Conservation (phyloP, 2,797 vertebrate species). For the Paedocypris micromegethes region DNA sequence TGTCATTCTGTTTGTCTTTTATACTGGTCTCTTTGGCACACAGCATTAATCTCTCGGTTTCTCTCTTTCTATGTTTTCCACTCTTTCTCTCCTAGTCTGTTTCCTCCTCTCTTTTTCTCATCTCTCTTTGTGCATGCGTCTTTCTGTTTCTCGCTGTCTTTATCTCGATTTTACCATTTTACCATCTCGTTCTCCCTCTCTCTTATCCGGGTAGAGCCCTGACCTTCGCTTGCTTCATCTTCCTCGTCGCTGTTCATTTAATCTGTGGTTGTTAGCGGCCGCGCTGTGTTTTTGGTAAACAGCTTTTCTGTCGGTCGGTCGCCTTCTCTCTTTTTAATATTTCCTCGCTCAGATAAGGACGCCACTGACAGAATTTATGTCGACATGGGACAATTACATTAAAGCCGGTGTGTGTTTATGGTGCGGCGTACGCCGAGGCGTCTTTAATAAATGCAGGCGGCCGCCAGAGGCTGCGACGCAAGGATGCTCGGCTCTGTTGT, state of each 20-base stretch:
- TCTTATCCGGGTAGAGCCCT: conserved; percentile 54
- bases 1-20: no score
- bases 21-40: no score
- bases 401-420: conserved; percentile 75
- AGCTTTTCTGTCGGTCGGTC: conserved; percentile 68
- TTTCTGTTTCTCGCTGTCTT: no score
- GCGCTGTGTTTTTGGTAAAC: conserved; percentile 61
- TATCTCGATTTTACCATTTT: no score
- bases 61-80: no score
- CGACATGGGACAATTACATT: conserved; percentile 73
- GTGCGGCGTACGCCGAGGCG: conserved; percentile 61
- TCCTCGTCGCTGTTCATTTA: conserved; percentile 60
- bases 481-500: conserved; percentile 89
- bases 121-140: no score
- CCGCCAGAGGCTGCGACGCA: conserved; percentile 84
- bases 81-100: no score
- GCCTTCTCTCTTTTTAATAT: conserved; percentile 53
- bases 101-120: no score
- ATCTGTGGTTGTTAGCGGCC: conserved; percentile 52
- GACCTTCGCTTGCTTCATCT: conserved; percentile 46
- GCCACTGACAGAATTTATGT: conserved; percentile 71
- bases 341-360: conserved; percentile 64
- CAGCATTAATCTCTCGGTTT: no score
- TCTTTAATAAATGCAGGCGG: conserved; percentile 96
- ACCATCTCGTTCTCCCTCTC: no score